Percentiles rank a stretch among this genome's conserved stretches.
Evolutionary conservation across 2,888 invertebrate genomes (phyloP).

Genomic region (Alcis repandata): DNA sequence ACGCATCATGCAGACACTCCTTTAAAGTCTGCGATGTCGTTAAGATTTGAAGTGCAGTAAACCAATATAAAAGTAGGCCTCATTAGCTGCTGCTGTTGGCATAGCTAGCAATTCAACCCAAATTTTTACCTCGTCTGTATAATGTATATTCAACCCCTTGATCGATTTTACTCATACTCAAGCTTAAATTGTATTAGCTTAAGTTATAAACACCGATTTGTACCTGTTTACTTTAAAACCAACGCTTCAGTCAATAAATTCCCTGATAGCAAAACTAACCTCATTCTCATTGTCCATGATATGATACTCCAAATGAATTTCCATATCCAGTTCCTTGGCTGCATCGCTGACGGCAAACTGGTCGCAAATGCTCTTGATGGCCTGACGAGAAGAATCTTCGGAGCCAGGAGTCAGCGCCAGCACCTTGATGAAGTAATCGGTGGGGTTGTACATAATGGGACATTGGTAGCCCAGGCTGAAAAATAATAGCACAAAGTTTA

Average conservation of each 20-base stretch:
- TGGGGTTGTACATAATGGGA: conserved; percentile 94
- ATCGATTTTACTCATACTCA: no score
- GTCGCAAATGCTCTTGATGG: conserved; percentile 91
- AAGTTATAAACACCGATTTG: no score
- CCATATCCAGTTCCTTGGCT: conserved; percentile 91
- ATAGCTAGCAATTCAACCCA: no score
- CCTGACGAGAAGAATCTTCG: conserved; percentile 90
- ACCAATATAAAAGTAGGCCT: no score
- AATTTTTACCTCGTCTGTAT: no score
- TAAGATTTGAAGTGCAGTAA: no score
- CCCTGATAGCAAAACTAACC: conserved; percentile 57
- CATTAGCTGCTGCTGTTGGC: no score
- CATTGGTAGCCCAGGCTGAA: conserved; percentile 91
- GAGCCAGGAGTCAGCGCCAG: conserved; percentile 92
- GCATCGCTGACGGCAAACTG: conserved; percentile 92
- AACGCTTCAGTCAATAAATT: neutral
- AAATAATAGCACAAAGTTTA: conserved; percentile 25
- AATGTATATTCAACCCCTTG: no score
- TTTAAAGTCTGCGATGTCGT: no score
- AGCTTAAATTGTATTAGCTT: no score
- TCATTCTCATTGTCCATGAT: conserved; percentile 83
- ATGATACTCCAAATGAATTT: conserved; percentile 91
- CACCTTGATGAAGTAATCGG: conserved; percentile 95
- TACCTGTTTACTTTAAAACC: neutral
- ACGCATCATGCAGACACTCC: no score